These are phyloP conservation scores for Bagarius yarrelli DNA, from an alignment of 2,113 vertebrate genomes.

Conservation along the genomic window DNA sequence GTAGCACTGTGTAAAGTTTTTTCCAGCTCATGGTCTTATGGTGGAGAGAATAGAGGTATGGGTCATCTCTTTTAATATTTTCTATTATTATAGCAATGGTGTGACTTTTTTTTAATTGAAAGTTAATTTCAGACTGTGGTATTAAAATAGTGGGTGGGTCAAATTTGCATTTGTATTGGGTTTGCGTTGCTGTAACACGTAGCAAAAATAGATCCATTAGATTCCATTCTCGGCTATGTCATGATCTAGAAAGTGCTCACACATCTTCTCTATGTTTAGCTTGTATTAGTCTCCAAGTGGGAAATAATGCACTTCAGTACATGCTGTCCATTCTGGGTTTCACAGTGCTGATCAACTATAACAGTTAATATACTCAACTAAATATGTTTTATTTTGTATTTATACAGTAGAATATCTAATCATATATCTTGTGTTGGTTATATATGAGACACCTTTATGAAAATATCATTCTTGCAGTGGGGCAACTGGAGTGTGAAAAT, in stretches of 20 bases:
- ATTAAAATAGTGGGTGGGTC: background rate
- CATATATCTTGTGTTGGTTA: background rate
- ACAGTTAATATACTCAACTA: background rate
- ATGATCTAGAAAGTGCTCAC: constrained; percentile 35
- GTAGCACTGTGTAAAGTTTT: background rate
- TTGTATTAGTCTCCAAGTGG: constrained; percentile 36
- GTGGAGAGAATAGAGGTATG: too few relatives aligned
- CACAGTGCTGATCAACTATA: constrained; percentile 1
- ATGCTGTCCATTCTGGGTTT: constrained; percentile 21
- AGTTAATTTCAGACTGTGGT: constrained; percentile 6
- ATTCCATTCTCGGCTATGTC: constrained; percentile 22
- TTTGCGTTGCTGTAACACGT: constrained; percentile 42
- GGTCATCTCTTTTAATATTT: background rate
- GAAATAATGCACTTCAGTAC: constrained; percentile 32
- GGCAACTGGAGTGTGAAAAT: background rate
- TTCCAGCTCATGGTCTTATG: background rate
- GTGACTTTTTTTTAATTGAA: background rate
- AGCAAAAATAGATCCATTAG: constrained; percentile 34
- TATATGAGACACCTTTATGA: background rate
- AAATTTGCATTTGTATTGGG: constrained; percentile 15
- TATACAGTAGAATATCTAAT: background rate
- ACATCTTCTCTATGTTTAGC: constrained; percentile 48
- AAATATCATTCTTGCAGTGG: background rate
- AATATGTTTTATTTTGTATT: background rate
- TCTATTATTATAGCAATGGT: background rate